Evolutionary conservation across 2,797 vertebrate species (phyloP).

Genomic region (Tiaroga cobitis): DNA sequence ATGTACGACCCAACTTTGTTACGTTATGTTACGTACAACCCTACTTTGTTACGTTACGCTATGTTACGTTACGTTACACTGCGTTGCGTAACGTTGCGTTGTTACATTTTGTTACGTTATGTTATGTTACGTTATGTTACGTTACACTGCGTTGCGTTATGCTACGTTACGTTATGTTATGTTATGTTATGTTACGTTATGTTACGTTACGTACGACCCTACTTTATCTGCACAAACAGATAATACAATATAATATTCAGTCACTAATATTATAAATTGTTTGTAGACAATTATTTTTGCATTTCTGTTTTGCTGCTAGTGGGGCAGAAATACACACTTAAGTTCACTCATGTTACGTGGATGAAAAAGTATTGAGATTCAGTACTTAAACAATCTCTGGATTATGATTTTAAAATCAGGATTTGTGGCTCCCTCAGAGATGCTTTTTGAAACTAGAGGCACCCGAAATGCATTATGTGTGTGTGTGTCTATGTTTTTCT

Average conservation of each 20-base stretch:
- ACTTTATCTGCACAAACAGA: background rate
- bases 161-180: no score
- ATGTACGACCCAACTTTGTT: no score
- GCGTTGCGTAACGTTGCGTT: no score
- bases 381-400: background rate
- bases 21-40: no score
- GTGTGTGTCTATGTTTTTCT: conserved; percentile 27
- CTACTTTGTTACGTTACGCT: no score
- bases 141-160: no score
- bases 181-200: background rate
- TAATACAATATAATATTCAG: background rate
- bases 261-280: background rate
- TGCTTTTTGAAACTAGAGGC: conserved; percentile 8
- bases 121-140: no score
- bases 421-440: conserved; percentile 18
- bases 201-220: background rate
- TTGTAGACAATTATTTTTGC: background rate
- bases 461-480: conserved; percentile 44
- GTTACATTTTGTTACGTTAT: no score
- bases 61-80: no score
- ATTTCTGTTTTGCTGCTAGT: background rate
- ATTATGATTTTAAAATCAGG: background rate
- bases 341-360: no score
- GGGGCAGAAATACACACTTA: background rate
- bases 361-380: background rate